Percentiles rank a stretch among this genome's conserved stretches.
Evolutionary conservation across 2,797 vertebrate species (phyloP).

Genomic region (Neosilurus mollespiculum): DNA sequence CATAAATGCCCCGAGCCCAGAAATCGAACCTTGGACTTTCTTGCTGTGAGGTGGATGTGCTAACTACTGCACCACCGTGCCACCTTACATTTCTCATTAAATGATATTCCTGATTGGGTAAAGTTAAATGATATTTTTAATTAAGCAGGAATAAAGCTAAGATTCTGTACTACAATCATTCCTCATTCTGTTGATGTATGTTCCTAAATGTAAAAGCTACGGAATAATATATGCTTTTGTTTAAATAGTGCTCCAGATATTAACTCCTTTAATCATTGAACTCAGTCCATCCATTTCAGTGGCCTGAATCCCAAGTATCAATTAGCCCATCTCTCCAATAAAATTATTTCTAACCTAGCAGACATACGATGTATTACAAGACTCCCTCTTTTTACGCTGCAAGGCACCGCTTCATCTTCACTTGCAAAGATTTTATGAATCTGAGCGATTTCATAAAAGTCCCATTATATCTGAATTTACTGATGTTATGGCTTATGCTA

Average conservation of each 20-base stretch:
- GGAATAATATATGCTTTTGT: conserved; percentile 14
- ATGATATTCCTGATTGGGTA: neutral
- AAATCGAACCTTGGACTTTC: no score
- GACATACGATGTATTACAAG: conserved; percentile 45
- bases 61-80: no score
- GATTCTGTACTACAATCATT: neutral
- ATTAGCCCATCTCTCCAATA: conserved; percentile 45
- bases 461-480: conserved; percentile 65
- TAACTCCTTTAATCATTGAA: conserved; percentile 44
- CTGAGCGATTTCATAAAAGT: conserved; percentile 68
- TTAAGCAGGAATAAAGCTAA: neutral
- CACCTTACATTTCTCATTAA: neutral
- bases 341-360: conserved; percentile 44
- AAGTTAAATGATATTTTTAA: neutral
- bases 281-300: conserved; percentile 9
- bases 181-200: conserved; percentile 28
- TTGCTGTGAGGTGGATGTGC: no score
- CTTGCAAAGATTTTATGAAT: conserved; percentile 60
- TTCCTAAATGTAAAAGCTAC: conserved; percentile 28
- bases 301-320: conserved; percentile 43
- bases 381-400: conserved; percentile 29
- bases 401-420: conserved; percentile 59
- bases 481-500: conserved; percentile 63
- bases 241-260: conserved; percentile 30
- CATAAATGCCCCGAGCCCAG: no score